Base-by-base conservation (phyloP, 2,888 invertebrate genomes). In the Drosophila kambysellisi region DNA sequence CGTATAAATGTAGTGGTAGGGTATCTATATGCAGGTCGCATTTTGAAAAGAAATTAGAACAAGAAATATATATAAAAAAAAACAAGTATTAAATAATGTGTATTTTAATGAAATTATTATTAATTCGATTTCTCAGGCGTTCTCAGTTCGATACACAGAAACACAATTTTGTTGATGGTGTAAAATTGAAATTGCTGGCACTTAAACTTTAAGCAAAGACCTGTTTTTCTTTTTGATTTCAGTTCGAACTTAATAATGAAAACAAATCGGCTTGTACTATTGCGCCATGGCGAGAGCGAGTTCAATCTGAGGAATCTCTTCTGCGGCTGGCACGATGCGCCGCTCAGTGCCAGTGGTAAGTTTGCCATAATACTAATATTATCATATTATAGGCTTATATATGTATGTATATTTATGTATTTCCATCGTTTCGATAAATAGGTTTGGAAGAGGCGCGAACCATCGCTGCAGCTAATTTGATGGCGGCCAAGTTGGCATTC, bases 251-350 rank as follows among this genome's bases (percentile, higher is more conserved):
- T 70, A 15, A 81, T 76, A 59, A 84, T 85, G 88, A 84, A 86
- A 69, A 82, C 84, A 4, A 86, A 85, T 88, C 94, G 94, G 83
- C 95, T 93, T 53, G 90, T 92, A 51, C 79, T 93, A 61, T 94
- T 96, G 72, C 95, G 96, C 71, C 96, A 96, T 84, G 96, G 96
- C 63, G 96, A 96, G 94, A 96, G 96, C 90, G 96, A 96, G 92
- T 96, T 96, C 95, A 96, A 96, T 87, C 94, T 95, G 92, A 94
- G 95, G 88, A 96, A 96, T 93, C 93, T 95, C 50, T 96, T 96
- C 89, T 96, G 96, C 86, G 96, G 96, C 43, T 96, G 96, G 96
- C 95, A 94, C 83, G 96, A 96, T 89, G 95, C 96, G 60, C 94
- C 95, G 83, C 94, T 96, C 30, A 96, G 95, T 82, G 94, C 95